Evolutionary conservation across 2,888 invertebrate species (phyloP), one percentile per base, ranked within the genome.

Genomic region (Epinotia ramella): DNA sequence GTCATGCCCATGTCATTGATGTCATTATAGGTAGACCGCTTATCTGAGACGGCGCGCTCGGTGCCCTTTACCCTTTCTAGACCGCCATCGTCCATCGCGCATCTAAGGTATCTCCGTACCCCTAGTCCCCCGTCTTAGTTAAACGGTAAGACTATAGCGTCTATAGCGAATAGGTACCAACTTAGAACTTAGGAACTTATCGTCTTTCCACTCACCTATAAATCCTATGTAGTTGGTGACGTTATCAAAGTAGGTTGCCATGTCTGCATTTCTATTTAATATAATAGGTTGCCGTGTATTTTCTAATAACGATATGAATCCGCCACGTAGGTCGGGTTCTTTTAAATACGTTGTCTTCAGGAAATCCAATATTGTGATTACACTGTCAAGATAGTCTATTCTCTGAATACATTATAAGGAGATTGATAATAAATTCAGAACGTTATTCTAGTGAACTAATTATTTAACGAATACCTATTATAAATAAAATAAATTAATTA

Each of bases 181-280:
- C 16, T 5, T n/a, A n/a, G 16, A 49, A 49, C 16, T 16, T n/a
- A 2, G 53, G n/a, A 53, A 53, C n/a, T n/a, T 53, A 53, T 53
- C 53, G 53, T 53, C 53, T 53, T 18, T 65, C 11, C 24, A 80
- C 85, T 85, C 75, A 93, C 94, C 90, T 63, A 93, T 73, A 80
- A 87, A 91, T 49, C 87, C 88, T 4, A 93, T 78, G 77, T 85
- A 92, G 73, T 86, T 73, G 20, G 80, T 78, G 9, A 93, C 81
- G 0, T 67, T 76, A 0, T 85, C 82, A 74, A 87, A 88, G 76
- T 87, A 82, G 11, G 81, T 86, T 24, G 84, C 59, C 7, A 86
- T 79, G 74, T 94, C 92, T 2, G 88, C 86, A 0, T 77, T 67
- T 0, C 59, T 77, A 1, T 68, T 80, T 53, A 94, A 73, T 1